Conservation (phyloP, 1,140 invertebrate genomes). For the Gerris buenoi region DNA sequence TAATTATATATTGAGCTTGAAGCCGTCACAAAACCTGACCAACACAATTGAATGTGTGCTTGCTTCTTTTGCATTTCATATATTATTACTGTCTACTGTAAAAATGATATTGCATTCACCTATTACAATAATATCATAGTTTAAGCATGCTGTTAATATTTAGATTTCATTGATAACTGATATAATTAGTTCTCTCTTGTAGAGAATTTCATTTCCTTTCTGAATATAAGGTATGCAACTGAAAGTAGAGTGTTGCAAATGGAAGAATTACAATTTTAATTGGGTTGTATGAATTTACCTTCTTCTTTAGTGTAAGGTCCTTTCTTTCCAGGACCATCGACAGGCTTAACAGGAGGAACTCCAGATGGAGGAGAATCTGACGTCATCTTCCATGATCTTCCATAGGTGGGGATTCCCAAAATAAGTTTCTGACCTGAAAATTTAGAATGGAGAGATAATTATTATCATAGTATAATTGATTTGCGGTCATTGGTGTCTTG, state of each 20-base stretch:
- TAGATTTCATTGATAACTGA: background rate
- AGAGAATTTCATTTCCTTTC: background rate
- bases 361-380: constrained; percentile 54
- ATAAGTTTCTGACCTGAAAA: background rate
- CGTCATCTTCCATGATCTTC: constrained; percentile 59
- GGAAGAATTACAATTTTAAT: background rate
- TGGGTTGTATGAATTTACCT: constrained; percentile 17
- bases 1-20: background rate
- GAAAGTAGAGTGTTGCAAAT: background rate
- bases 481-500: too few species aligned
- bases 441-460: too few species aligned
- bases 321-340: constrained; percentile 42
- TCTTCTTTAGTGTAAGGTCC: constrained; percentile 52
- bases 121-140: background rate
- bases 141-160: background rate
- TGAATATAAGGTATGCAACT: background rate
- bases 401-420: constrained; percentile 60
- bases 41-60: too few species aligned
- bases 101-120: too few species aligned
- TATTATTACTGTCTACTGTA: too few species aligned
- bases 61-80: too few species aligned
- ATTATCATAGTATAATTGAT: too few species aligned
- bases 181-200: background rate
- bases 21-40: background rate
- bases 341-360: constrained; percentile 48